A percentile compares a stretch with the other conserved stretches of the same genome.
Evolutionary conservation across 1,140 invertebrate genomes (phyloP).

Genomic region (Caenorhabditis briggsae): DNA sequence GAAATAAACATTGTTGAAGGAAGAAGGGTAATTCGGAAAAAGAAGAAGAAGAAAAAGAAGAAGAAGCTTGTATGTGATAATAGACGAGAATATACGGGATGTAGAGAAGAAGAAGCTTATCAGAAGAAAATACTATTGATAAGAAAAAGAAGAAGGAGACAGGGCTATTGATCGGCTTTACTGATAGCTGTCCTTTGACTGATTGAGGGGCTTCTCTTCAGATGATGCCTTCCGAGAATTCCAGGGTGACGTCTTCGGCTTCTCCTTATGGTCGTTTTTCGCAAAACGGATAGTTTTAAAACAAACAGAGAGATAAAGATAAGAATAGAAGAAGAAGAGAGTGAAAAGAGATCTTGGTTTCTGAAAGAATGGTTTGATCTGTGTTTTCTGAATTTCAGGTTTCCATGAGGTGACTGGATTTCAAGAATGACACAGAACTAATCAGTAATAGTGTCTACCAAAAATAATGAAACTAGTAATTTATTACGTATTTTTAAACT

Average conservation of each 20-base stretch:
- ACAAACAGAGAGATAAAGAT: too few relatives aligned
- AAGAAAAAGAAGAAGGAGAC: not conserved
- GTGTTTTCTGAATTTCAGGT: too few relatives aligned
- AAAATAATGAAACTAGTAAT: too few relatives aligned
- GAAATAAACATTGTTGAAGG: not conserved
- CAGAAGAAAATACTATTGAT: not conserved
- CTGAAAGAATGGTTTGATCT: too few relatives aligned
- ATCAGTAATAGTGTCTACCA: too few relatives aligned
- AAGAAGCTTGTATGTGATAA: not conserved
- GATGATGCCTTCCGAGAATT: conserved; percentile 17
- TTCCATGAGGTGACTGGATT: too few relatives aligned
- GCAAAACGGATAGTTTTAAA: not conserved
- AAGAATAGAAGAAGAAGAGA: too few relatives aligned
- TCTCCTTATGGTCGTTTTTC: not conserved
- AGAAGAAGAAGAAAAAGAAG: not conserved
- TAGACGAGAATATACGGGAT: not conserved
- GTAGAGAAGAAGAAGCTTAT: not conserved
- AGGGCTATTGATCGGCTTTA: conserved; percentile 25
- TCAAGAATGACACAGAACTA: too few relatives aligned
- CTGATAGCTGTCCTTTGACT: conserved; percentile 45
- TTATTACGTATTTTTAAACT: too few relatives aligned
- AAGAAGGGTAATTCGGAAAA: not conserved
- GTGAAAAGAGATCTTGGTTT: too few relatives aligned
- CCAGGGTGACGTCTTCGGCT: conserved; percentile 15
- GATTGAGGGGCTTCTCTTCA: not conserved